These are phyloP conservation scores for Trichonephila clavata DNA, from an alignment of 1,140 invertebrate species.

Conservation along the genomic window DNA sequence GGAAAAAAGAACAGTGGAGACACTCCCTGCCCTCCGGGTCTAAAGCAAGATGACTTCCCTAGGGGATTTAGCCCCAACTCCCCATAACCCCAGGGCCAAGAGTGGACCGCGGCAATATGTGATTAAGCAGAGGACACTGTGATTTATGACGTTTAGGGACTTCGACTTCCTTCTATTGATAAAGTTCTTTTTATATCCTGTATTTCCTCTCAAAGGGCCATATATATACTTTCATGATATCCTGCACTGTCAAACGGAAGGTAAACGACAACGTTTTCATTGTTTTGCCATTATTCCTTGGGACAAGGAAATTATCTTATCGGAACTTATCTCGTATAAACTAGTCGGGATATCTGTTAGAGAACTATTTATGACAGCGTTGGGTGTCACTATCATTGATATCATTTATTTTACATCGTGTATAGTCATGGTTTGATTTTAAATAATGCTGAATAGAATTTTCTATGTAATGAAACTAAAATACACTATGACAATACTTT, in stretches of 20 bases:
- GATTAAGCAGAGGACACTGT: slow-evolving; percentile 30
- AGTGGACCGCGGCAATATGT: slow-evolving; percentile 7
- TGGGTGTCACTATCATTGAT: too few relatives aligned
- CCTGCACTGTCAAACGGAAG: not conserved
- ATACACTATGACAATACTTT: too few relatives aligned
- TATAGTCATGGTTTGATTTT: too few relatives aligned
- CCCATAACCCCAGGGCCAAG: not conserved
- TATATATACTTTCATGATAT: not conserved
- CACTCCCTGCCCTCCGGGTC: not conserved
- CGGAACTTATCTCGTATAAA: too few relatives aligned
- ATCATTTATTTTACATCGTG: too few relatives aligned
- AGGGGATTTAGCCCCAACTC: not conserved
- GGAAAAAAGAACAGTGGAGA: not conserved
- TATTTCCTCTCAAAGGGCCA: slow-evolving; percentile 11
- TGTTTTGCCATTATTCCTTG: too few relatives aligned
- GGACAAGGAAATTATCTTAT: too few relatives aligned
- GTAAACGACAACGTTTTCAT: not conserved
- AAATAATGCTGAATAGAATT: too few relatives aligned
- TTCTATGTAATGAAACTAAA: too few relatives aligned
- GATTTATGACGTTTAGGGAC: slow-evolving; percentile 18
- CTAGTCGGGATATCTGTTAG: too few relatives aligned
- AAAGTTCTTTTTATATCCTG: slow-evolving; percentile 29
- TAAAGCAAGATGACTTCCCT: not conserved
- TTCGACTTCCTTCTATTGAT: slow-evolving; percentile 1
- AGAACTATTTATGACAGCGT: too few relatives aligned